Conservation (phyloP, 92 coral and sea anemone species). For the Zoanthus solanderi region DNA sequence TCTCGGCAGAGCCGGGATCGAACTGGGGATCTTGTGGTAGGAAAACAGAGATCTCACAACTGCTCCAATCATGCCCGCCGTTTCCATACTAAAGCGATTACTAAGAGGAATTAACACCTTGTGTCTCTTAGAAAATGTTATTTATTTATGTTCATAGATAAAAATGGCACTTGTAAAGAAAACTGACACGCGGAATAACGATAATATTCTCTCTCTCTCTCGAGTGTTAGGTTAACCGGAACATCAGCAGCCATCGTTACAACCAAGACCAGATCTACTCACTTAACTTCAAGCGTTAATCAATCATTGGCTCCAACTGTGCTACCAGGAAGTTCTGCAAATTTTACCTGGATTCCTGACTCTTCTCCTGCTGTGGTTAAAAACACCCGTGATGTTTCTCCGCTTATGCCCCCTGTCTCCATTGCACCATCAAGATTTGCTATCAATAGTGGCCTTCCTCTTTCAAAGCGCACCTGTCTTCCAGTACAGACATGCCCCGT, state of each 20-base stretch:
- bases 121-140: too few species aligned
- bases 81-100: too few species aligned
- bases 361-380: not conserved
- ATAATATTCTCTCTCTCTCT: not conserved
- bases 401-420: not conserved
- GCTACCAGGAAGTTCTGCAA: not conserved
- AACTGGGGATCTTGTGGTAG: too few species aligned
- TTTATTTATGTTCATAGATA: too few species aligned
- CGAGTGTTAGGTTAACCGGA: not conserved
- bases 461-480: conserved; percentile 26
- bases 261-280: not conserved
- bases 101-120: too few species aligned
- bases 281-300: not conserved
- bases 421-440: not conserved
- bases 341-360: not conserved
- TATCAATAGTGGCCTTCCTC: not conserved
- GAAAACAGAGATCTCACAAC: too few species aligned
- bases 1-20: too few species aligned
- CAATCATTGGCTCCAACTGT: not conserved
- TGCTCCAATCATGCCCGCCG: too few species aligned
- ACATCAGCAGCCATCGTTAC: not conserved
- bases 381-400: not conserved
- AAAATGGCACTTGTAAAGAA: not conserved
- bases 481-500: conserved; percentile 74
- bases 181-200: not conserved